A percentile compares a stretch with the other conserved stretches of the same genome.
Evolutionary conservation across 2,888 invertebrate genomes (phyloP).

Genomic region (Drepanosiphum platanoidis): DNA sequence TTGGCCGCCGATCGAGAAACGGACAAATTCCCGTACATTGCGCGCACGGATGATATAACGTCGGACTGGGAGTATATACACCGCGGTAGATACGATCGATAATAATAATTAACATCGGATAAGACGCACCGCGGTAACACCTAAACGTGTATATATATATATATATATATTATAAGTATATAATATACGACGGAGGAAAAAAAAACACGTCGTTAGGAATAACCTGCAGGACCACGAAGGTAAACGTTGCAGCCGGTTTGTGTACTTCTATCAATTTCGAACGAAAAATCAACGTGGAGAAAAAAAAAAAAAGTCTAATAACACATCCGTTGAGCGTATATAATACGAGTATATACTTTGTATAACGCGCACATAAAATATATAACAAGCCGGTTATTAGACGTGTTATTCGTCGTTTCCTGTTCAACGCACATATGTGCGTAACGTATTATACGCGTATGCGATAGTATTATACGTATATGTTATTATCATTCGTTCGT

Average conservation of each 20-base stretch:
- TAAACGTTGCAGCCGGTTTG: background rate
- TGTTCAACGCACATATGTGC: too few relatives aligned
- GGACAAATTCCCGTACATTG: background rate
- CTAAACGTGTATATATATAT: background rate
- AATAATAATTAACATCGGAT: constrained; percentile 28
- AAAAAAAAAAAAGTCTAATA: background rate
- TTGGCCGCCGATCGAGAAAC: constrained; percentile 1
- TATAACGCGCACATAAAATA: background rate
- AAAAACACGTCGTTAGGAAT: background rate
- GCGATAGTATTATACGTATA: background rate
- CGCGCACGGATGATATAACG: background rate
- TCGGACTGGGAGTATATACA: background rate
- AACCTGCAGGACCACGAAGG: background rate
- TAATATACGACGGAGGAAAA: background rate
- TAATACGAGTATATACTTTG: background rate
- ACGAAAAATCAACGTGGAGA: background rate
- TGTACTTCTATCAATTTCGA: background rate
- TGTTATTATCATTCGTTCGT: background rate
- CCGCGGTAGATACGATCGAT: constrained; percentile 22
- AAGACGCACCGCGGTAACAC: background rate
- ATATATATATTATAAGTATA: too few relatives aligned
- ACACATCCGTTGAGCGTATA: background rate
- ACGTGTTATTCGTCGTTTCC: background rate
- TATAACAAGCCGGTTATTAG: background rate
- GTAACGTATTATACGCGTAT: too few relatives aligned